These are phyloP conservation scores for Ethmia dodecea DNA, from an alignment of 2,888 invertebrate genomes.

Conservation along the genomic window DNA sequence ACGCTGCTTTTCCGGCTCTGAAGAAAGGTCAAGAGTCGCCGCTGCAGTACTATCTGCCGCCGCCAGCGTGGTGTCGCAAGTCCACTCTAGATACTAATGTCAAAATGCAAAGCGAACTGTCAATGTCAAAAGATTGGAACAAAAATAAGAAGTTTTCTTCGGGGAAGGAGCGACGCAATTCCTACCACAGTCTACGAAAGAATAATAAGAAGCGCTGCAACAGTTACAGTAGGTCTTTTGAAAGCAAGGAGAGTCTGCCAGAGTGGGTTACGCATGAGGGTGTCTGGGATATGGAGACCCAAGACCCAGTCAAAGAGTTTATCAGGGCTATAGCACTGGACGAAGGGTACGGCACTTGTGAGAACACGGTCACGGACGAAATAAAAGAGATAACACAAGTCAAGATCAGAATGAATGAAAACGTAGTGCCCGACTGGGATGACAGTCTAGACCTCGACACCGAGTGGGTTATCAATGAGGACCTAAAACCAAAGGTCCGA, in stretches of 20 bases:
- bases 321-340: conserved; percentile 65
- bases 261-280: conserved; percentile 76
- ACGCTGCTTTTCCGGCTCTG: conserved; percentile 86
- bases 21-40: conserved; percentile 71
- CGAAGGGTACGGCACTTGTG: conserved; percentile 73
- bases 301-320: conserved; percentile 69
- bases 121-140: conserved; percentile 51
- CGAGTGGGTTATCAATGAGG: conserved; percentile 53
- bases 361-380: conserved; percentile 66
- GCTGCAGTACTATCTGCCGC: conserved; percentile 61
- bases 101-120: conserved; percentile 64
- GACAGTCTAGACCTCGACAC: conserved; percentile 47
- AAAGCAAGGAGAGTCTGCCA: conserved; percentile 66
- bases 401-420: conserved; percentile 39
- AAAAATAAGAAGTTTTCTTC: conserved; percentile 53
- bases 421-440: conserved; percentile 57
- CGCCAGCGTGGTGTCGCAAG: conserved; percentile 66
- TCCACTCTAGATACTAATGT: conserved; percentile 36
- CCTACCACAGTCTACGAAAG: conserved; percentile 58
- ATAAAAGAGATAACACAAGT: conserved; percentile 38
- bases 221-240: conserved; percentile 60
- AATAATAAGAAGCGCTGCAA: conserved; percentile 56
- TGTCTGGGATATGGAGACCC: conserved; percentile 70
- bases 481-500: conserved; percentile 40
- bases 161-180: conserved; percentile 65